Evolutionary conservation across 1,140 invertebrate species (phyloP), one percentile per base, ranked within the genome.

Genomic region (Meloidogyne chitwoodi): DNA sequence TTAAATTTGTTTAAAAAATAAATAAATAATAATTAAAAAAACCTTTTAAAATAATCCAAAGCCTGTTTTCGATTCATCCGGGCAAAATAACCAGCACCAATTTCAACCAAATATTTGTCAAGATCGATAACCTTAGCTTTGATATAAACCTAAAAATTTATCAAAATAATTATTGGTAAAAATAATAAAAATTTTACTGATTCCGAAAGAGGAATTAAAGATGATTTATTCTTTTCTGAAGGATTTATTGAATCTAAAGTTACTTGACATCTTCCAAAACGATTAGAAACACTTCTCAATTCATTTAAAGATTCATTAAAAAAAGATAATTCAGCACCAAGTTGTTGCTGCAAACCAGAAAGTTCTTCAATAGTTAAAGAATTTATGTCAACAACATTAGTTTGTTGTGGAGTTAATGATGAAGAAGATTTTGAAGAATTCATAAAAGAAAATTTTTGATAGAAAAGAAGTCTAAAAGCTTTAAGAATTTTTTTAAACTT

Each of bases 21-120:
- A n/a, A n/a, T n/a, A n/a, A n/a, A n/a, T n/a, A 62, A 65, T 72
- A 27, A 26, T 26, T 8, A n/a, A 65, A 56, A 62, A 56, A 78
- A 77, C 22, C 83, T 66, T 31, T 84, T 77, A 65, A 84, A 86
- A 76, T 83, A 82, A 12, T 82, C 83, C 10, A 65, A 44, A 16
- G 83, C 84, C 61, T 78, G 77, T n/a, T 86, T 70, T n/a, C 69
- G 68, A 12, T 68, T 71, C 83, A 84, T 78, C 44, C 87, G 77
- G 16, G 83, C 84, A 65, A 82, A 84, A 74, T 84, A 84, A 31
- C 83, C 84, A 14, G 83, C 85, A 66, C 83, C 83, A 56, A 84
- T 84, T 44, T 84, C 83, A 56, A 84, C 79, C 56, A 84, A 68
- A n/a, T 68, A 71, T 29, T 76, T 81, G 38, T 78, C 44, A 27